Percentiles rank a stretch among this genome's conserved stretches.
Conservation (phyloP, 2,113 vertebrate genomes). For the Strix uralensis region DNA sequence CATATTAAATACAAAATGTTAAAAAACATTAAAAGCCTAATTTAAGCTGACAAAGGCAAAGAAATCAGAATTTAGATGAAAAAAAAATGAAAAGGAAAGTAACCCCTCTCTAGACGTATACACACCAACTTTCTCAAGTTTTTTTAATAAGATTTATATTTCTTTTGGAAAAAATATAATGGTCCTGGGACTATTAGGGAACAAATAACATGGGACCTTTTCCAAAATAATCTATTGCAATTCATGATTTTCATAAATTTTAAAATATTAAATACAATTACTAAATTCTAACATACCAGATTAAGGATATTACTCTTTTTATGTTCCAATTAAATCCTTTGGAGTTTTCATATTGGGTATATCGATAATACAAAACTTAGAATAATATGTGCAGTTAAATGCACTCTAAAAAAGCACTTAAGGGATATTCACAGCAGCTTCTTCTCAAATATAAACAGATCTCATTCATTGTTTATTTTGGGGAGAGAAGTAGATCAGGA, state of each 20-base stretch:
- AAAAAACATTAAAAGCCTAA: constrained; percentile 26
- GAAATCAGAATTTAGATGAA: constrained; percentile 22
- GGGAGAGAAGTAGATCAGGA: constrained; percentile 45
- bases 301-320: not conserved
- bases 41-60: constrained; percentile 12
- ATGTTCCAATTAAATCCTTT: not conserved
- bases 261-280: not conserved
- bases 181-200: not conserved
- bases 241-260: constrained; percentile 8
- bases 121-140: not conserved
- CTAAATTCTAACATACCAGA: not conserved
- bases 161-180: not conserved
- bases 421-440: not conserved
- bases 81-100: not conserved
- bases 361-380: not conserved
- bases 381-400: not conserved
- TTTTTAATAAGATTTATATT: not conserved
- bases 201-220: constrained; percentile 18
- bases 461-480: not conserved
- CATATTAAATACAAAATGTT: not conserved
- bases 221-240: constrained; percentile 9
- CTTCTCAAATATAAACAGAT: not conserved
- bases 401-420: not conserved
- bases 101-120: not conserved
- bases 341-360: not conserved